Evolutionary conservation across 1,140 invertebrate genomes (phyloP), one percentile per base, ranked within the genome.

Genomic region (Zophobas morio): DNA sequence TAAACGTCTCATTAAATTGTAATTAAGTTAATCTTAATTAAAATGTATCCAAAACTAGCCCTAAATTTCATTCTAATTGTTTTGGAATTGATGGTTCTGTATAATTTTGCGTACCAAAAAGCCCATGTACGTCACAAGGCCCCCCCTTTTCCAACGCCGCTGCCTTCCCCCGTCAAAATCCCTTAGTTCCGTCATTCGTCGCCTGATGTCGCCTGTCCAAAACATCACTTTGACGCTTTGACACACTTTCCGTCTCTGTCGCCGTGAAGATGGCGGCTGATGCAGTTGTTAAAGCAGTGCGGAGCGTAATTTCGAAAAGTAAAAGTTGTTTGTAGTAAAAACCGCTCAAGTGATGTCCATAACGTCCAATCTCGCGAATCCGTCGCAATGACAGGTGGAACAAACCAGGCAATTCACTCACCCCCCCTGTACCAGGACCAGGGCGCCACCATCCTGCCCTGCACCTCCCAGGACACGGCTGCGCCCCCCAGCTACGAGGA

Each of bases 401-500:
- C 71, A 47, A 75, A 70, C 74, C 77, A 75, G 35, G 71, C 56
- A 56, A 80, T 79, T 51, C 77, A 70, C 6, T 60, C 81, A 47
- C 79, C 84, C 74, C 84, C 84, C 60, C 81, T 81, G 33, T 83
- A 84, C 60, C 80, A 83, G 75, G 82, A 83, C 47, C 80, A 82
- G 71, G 76, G 74, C 75, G 81, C 80, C 75, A 74, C 78, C 46
- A 77, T 54, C 70, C 79, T 80, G 70, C 71, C 81, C 6, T 77
- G 49, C 42, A 56, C 34, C 34, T 81, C 74, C 36, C 81, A 85
- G 75, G 83, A 85, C 53, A 63, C 70, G 76, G 79, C 76, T 54
- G 87, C 88, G 75, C 89, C 89, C 2, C 89, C 89, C 39, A 87
- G 88, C 0, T 90, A 90, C 70, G 89, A 90, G 74, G 89, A 90